phyloP scores from a whole-genome alignment of 1,140 invertebrate genomes.

The Anastatus disparis region DNA sequence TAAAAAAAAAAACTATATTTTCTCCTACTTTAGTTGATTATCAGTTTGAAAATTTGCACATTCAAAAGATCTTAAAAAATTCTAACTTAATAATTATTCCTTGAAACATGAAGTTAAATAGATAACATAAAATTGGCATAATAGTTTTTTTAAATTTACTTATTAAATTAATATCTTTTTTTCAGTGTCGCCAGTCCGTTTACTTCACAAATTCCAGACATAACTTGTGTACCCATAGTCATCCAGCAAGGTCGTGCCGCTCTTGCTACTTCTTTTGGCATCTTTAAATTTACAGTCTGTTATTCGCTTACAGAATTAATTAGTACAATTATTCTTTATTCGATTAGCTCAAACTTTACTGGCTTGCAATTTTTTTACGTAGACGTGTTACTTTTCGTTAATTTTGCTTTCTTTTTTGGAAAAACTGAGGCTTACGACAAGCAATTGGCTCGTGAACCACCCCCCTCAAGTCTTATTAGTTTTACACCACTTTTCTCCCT shows the following conservation, averaged over 20 bases:
- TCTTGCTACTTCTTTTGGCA: constrained; percentile 93
- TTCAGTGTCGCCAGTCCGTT: constrained; percentile 93
- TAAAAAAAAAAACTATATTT: too few species aligned
- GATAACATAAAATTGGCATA: too few species aligned
- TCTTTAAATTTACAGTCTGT: constrained; percentile 91
- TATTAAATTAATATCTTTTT: too few species aligned
- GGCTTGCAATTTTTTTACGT: constrained; percentile 87
- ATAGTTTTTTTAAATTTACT: too few species aligned
- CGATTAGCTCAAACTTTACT: constrained; percentile 82
- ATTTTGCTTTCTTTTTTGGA: constrained; percentile 87
- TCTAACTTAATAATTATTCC: too few species aligned
- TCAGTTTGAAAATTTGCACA: too few species aligned
- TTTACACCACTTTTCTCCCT: constrained; percentile 75
- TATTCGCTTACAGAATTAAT: constrained; percentile 86
- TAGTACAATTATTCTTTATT: constrained; percentile 90
- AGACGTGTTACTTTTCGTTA: constrained; percentile 82
- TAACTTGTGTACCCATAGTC: constrained; percentile 89
- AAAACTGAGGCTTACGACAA: constrained; percentile 76
- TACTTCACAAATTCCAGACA: constrained; percentile 88
- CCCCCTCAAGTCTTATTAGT: constrained; percentile 76
- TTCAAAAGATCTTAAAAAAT: too few species aligned
- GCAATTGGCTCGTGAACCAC: constrained; percentile 73
- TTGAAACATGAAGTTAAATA: too few species aligned
- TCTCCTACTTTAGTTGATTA: too few species aligned
- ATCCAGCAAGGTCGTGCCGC: constrained; percentile 94